Base-by-base conservation (phyloP, 2,888 invertebrate species). In the Protodeltote pygarga region DNA sequence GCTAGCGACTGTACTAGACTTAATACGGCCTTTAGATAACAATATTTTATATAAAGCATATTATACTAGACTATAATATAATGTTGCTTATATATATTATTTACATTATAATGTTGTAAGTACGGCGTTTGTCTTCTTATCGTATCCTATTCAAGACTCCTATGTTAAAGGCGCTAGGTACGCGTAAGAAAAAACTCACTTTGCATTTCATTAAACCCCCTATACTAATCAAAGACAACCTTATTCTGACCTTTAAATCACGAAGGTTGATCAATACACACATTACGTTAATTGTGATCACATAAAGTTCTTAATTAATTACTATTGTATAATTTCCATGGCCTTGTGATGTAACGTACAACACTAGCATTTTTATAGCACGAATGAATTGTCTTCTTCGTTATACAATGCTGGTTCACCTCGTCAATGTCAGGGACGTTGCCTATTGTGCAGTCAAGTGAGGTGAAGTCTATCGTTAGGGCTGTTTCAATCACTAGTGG, bases 371-470 rank as follows among this genome's bases (percentile, higher is more conserved):
- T 49, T 60, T 58, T 60, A 49, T 55, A 35, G 34, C 39, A 47
- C 64, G 71, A 53, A 50, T 57, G 67, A 65, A 74, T 75, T 64
- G 75, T 81, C 75, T 75, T 77, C 59, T 73, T 66, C 62, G 62
- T 31, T 45, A 51, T 73, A 76, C 77, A 79, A 73, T 71, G 76
- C 77, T 65, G 75, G 52, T 53, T 67, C 79, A 77, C 87, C 85
- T 84, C 74, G 80, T 39, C 71, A 86, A 83, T 84, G 85, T 85
- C 87, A 87, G 70, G 87, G 83, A 54, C 78, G 47, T 40, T 66
- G 62, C 24, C 64, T 59, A 75, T 72, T 78, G 72, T 75, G 68
- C 67, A 66, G 62, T 75, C 79, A 63, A 71, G 71, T 63, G 74
- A 75, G 74, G 58, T 79, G 77, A 73, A 70, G 74, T 73, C 52